Conservation (phyloP, 2,888 invertebrate species). For the Lithophane leautieri region DNA sequence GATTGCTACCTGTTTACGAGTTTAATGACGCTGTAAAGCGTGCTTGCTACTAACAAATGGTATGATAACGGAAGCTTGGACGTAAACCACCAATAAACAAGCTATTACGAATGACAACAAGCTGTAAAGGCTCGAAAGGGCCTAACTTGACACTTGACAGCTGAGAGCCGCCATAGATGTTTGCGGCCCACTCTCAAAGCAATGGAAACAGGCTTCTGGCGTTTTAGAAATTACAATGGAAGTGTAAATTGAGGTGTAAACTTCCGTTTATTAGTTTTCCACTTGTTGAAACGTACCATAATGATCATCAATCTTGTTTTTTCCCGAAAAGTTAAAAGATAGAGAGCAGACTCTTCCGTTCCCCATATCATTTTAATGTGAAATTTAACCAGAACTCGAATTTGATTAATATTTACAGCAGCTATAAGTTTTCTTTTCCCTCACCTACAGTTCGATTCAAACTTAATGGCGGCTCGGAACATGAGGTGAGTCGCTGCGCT, state of each 20-base stretch:
- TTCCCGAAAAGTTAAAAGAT: neutral
- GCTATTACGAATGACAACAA: conserved; percentile 37
- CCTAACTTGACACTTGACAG: conserved; percentile 15
- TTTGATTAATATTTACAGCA: too few species aligned
- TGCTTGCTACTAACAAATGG: conserved; percentile 21
- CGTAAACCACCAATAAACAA: conserved; percentile 47
- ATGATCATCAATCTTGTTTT: neutral
- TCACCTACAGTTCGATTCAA: too few species aligned
- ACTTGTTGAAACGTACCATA: neutral
- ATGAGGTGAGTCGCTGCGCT: too few species aligned
- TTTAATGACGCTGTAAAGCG: conserved; percentile 50
- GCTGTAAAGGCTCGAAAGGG: conserved; percentile 16
- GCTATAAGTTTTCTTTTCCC: neutral
- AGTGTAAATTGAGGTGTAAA: conserved; percentile 17
- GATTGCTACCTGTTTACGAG: conserved; percentile 56
- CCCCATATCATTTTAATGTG: neutral
- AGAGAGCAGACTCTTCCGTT: neutral
- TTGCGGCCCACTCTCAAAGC: conserved; percentile 1
- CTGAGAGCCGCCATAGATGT: conserved; percentile 25
- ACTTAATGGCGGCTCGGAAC: too few species aligned
- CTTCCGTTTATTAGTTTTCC: conserved; percentile 21
- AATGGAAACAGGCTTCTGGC: conserved; percentile 8
- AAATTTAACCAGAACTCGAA: neutral
- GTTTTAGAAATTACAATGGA: conserved; percentile 26
- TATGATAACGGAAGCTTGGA: conserved; percentile 42